Base-by-base conservation (phyloP, 2,113 vertebrate species). In the Baryphthengus martii region DNA sequence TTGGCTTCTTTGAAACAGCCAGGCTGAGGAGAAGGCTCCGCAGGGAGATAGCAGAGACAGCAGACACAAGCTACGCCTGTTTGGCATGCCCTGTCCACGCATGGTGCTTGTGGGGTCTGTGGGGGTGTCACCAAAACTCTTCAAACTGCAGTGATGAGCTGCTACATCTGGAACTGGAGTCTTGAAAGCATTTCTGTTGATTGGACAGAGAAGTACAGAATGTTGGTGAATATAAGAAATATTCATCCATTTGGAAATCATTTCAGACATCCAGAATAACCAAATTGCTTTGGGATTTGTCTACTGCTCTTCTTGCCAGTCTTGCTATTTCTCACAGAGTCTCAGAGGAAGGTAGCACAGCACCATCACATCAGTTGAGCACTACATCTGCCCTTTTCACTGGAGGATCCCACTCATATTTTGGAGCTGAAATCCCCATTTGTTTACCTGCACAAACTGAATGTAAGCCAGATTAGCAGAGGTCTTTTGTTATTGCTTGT, bases 361-460 rank as follows among this genome's bases (percentile, higher is more conserved):
- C 13, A 42, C 14, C 17, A 26, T 17, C 1, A 0, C 33, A 63
- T 63, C 59, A 52, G 7, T 0, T n/a, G 26, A 63, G 8, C 40
- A 50, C 8, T 45, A 45, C 24, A 66, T 17, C 9, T 62, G 15
- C 5, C 9, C 14, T 58, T 13, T 1, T 50, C 18, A 3, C 3
- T 58, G 23, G 10, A 77, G 10, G 11, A 80, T 26, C 17, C 14
- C 26, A 67, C 21, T 40, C 44, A 31, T 3, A 10, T 61, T 74
- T 62, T 56, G 40, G 52, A 63, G 29, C 8, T 78, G 61, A 78
- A 72, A 63, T 39, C 1, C 11, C 20, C 17, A 10, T 13, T 92
- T 47, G 2, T 44, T 71, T 71, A 52, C 8, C 28, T 65, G 18
- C 19, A 79, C 15, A 35, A 37, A 31, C 21, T 65, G 52, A 74